Base-by-base conservation (phyloP, 2,113 vertebrate species). In the Ochotona curzoniae region DNA sequence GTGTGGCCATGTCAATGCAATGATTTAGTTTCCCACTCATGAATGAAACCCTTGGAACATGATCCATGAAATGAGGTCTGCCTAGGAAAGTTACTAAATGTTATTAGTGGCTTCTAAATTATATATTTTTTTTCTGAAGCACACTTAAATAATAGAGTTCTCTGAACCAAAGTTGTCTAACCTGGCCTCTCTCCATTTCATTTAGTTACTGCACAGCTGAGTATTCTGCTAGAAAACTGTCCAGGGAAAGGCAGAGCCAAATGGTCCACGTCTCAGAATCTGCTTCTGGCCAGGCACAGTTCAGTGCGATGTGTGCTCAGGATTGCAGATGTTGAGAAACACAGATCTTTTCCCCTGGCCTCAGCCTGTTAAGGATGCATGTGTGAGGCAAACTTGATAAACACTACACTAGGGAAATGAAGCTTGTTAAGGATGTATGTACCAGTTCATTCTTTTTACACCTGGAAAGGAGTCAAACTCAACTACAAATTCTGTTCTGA, bases 131-230 rank as follows among this genome's bases (percentile, higher is more conserved):
- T 25, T 92, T 69, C 32, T 73, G 66, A 69, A 88, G 47, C 25
- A 51, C 17, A 54, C 17, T 26, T 88, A 70, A 66, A 63, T 90
- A 81, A 61, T 79, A 84, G 1, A 13, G 69, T 66, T 92, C 47
- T 61, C 3, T 86, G 83, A 83, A 64, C 35, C 67, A 14, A 63
- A 74, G 44, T 94, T 95, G 93, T 64, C 61, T 85, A 70, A 61
- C 23, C 57, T 28, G 78, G 75, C 70, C 75, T 83, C 71, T 26
- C 54, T 95, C 75, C 80, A 80, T 47, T 86, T 93, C 95, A 96
- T 93, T 93, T 92, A 90, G 86, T 86, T 92, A 89, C 71, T 94
- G 49, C 47, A 93, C 54, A 83, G 20, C 38, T 91, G 76, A 94
- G 49, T 76, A 93, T 92, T 26, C 35, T 60, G 69, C 67, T 89